Conservation (phyloP, 2,113 vertebrate species). For the Archocentrus centrarchus region DNA sequence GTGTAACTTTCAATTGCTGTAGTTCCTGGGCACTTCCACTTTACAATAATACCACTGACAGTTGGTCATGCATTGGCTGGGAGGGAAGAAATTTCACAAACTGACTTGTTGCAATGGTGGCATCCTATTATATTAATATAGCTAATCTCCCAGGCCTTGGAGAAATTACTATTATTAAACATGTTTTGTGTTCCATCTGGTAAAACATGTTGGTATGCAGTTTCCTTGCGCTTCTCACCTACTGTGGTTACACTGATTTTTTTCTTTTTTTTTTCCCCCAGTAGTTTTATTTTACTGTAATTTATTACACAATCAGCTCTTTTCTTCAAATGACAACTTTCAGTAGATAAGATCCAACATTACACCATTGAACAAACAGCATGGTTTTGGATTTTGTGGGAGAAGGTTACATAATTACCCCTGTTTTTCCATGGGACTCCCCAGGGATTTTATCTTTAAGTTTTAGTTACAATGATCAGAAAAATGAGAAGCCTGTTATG, state of each 20-base stretch:
- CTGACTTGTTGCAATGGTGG: too few species aligned
- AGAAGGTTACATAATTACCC: constrained; percentile 2
- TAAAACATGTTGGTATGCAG: too few species aligned
- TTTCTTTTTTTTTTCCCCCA: not conserved
- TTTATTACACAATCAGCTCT: fast-evolving
- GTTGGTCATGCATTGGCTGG: not conserved
- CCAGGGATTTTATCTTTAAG: not conserved
- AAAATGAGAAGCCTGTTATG: constrained; percentile 7
- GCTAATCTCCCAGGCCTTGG: too few species aligned
- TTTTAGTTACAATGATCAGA: constrained; percentile 14
- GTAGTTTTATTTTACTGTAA: not conserved
- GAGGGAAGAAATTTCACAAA: not conserved
- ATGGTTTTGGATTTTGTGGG: constrained; percentile 16
- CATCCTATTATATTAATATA: not conserved
- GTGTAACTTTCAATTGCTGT: not conserved
- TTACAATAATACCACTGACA: not conserved
- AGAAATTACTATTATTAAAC: too few species aligned
- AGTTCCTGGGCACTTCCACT: constrained; percentile 3
- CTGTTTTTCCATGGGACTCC: not conserved
- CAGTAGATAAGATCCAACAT: not conserved
- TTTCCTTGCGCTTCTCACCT: too few species aligned
- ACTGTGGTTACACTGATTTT: not conserved
- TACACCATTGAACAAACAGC: not conserved
- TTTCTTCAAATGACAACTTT: not conserved
- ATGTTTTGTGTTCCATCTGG: too few species aligned